phyloP scores from a whole-genome alignment of 2,888 invertebrate genomes.

The Conomelus anceps region DNA sequence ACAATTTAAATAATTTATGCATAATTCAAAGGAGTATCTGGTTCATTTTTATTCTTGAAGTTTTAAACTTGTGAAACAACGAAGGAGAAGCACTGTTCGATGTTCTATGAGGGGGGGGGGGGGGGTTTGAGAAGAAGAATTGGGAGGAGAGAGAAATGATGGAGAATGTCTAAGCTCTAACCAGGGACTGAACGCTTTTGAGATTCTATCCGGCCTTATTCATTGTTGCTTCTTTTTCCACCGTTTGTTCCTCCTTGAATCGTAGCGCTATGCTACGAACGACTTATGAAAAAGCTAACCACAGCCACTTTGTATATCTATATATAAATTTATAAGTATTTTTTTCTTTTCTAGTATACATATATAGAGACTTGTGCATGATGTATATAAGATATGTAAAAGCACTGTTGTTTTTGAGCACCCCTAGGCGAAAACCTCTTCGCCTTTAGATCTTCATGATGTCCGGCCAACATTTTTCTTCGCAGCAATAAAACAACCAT shows the following conservation, averaged over 20 bases:
- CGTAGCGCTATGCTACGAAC: no score
- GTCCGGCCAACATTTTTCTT: neutral
- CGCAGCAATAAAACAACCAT: neutral
- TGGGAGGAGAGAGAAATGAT: neutral
- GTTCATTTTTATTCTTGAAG: slow-evolving; percentile 17
- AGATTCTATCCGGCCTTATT: neutral
- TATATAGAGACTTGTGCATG: no score
- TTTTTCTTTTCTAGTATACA: no score
- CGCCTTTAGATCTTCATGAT: neutral
- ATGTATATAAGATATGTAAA: neutral
- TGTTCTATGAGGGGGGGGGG: neutral
- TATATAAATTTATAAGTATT: neutral
- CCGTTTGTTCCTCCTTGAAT: neutral
- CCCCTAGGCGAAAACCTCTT: neutral
- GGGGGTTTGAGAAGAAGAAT: neutral
- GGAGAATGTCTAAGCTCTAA: neutral
- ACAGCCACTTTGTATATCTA: neutral
- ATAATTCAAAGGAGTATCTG: slow-evolving; percentile 24
- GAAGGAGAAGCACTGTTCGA: neutral
- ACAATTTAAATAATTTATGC: slow-evolving; percentile 27
- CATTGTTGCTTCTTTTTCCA: neutral
- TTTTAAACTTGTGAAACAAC: slow-evolving; percentile 7
- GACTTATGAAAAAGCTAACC: neutral
- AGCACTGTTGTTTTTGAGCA: neutral
- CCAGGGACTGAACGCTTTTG: neutral